Base-by-base conservation (phyloP, 2,113 vertebrate species). In the Malurus alboscapulatus region DNA sequence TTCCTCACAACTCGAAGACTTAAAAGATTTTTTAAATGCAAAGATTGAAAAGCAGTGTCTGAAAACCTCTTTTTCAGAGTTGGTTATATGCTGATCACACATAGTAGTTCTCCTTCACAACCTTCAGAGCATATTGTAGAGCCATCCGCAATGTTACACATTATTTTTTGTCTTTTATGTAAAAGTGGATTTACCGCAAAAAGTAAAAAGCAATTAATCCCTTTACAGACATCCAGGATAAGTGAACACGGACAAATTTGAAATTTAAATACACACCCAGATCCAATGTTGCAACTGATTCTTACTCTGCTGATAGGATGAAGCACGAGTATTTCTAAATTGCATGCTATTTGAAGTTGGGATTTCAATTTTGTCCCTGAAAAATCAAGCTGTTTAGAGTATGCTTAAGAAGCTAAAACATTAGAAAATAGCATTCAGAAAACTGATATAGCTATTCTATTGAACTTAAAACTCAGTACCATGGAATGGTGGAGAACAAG, bases 131-230 rank as follows among this genome's bases (percentile, higher is more conserved):
- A 36, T 65, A 84, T 27, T 92, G 80, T 65, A 87, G 66, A 89
- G 36, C 48, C 48, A 79, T 53, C 61, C 48, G 81, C 53, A 87
- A 92, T 36, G 36, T 59, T 92, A 84, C 44, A 72, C 17, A 65
- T 93, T 89, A 91, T 75, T 94, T 88, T 88, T 53, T 61, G 74
- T 68, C 90, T 89, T 94, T 92, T 68, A 94, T 61, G 74, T 82
- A 75, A 73, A 84, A 92, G 78, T 75, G 36, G 45, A 67, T 95
- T 96, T 91, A 82, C 36, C 61, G 84, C 36, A 87, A 92, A 92
- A 94, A 92, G 38, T 65, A 44, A 91, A 94, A 95, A 81, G 87
- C 57, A 92, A 89, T 91, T 89, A 95, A 94, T 85, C 40, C 32
- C 45, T 92, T 88, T 84, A 81, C 66, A 81, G 88, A 62, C 36